These are phyloP conservation scores for Troglohyphantes excavatus DNA, from an alignment of 2,888 invertebrate genomes.

Conservation along the genomic window DNA sequence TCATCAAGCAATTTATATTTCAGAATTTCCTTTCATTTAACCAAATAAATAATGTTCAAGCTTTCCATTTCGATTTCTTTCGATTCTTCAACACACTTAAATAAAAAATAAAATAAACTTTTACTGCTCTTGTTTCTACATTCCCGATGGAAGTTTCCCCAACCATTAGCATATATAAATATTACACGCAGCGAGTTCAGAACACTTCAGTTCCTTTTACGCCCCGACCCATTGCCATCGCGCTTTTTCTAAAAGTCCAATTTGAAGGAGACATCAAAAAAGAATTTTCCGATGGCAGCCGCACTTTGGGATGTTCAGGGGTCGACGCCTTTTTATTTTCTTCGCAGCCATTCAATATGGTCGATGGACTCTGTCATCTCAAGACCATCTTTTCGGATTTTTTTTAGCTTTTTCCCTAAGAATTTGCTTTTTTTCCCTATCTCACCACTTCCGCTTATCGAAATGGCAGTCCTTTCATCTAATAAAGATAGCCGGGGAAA, in stretches of 20 bases:
- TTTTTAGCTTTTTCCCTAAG: not conserved
- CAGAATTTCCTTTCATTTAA: too few relatives aligned
- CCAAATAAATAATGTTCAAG: too few relatives aligned
- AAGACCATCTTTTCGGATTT: not conserved
- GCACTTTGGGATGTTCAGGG: conserved; percentile 37
- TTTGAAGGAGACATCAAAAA: conserved; percentile 44
- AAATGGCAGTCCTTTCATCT: not conserved
- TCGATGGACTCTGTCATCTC: conserved; percentile 12
- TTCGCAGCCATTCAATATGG: conserved; percentile 23
- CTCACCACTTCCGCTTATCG: not conserved
- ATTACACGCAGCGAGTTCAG: not conserved
- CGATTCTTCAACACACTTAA: too few relatives aligned
- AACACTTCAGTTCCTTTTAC: not conserved
- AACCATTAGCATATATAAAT: not conserved
- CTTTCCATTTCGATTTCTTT: too few relatives aligned
- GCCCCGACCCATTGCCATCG: not conserved
- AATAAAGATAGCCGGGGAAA: not conserved
- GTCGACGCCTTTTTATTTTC: conserved; percentile 4
- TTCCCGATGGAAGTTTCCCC: too few relatives aligned
- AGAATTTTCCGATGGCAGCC: conserved; percentile 38
- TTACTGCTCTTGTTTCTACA: too few relatives aligned
- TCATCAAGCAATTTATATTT: too few relatives aligned
- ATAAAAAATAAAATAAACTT: too few relatives aligned
- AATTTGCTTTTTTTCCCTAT: not conserved
- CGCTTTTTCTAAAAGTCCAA: conserved; percentile 35